These are phyloP conservation scores for Camelus dromedarius DNA, from an alignment of 2,113 vertebrate genomes.

Conservation along the genomic window DNA sequence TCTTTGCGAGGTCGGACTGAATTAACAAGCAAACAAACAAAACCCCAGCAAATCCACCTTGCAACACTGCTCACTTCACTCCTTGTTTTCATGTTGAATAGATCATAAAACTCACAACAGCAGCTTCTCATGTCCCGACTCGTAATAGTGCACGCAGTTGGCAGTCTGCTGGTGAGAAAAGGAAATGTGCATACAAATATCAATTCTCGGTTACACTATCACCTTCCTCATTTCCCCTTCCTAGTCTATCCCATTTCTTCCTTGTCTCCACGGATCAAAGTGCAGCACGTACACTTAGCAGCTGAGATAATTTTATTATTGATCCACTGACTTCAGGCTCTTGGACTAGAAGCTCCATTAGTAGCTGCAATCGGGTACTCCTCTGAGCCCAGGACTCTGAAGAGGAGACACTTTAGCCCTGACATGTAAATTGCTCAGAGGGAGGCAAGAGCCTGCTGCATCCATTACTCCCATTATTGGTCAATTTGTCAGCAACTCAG, in stretches of 20 bases:
- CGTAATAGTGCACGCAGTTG: neutral
- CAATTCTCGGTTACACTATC: neutral
- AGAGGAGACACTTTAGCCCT: slow-evolving; percentile 70
- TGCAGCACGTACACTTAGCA: slow-evolving; percentile 30
- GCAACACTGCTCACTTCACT: neutral
- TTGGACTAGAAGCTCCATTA: slow-evolving; percentile 71
- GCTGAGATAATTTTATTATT: slow-evolving; percentile 56
- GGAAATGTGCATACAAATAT: neutral
- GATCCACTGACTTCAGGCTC: slow-evolving; percentile 44
- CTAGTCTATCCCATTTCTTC: neutral
- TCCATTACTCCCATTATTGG: slow-evolving; percentile 82
- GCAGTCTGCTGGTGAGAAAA: neutral
- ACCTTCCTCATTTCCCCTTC: neutral
- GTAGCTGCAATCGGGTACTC: slow-evolving; percentile 51
- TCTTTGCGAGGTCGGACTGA: neutral
- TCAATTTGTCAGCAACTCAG: slow-evolving; percentile 79
- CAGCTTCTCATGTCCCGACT: neutral
- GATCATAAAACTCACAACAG: neutral
- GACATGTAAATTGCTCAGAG: slow-evolving; percentile 79
- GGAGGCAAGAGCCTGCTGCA: slow-evolving; percentile 61
- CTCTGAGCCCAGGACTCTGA: slow-evolving; percentile 53
- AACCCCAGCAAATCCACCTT: neutral
- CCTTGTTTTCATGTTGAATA: neutral
- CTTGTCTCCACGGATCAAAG: neutral
- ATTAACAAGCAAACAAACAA: neutral